A percentile compares a stretch with the other conserved stretches of the same genome.
Conservation (phyloP, 2,888 invertebrate genomes). For the Spodoptera littoralis region DNA sequence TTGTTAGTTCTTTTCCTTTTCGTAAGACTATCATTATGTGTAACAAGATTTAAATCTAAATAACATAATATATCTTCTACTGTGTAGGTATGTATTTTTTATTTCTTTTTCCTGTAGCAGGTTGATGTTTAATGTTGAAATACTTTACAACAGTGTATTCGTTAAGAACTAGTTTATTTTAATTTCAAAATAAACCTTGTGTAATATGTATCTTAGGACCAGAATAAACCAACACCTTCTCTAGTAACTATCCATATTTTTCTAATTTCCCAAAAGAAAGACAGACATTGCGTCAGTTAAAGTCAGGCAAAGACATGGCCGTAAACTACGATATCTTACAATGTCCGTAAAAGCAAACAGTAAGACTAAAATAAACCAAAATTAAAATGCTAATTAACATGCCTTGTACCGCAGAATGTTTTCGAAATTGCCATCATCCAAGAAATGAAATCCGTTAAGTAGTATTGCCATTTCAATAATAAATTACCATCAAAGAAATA, state of each 20-base stretch:
- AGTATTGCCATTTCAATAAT: conserved; percentile 5
- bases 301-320: too few species aligned
- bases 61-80: background rate
- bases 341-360: too few species aligned
- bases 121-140: background rate
- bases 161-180: too few species aligned
- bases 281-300: too few species aligned
- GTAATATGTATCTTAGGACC: too few species aligned
- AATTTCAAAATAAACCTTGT: too few species aligned
- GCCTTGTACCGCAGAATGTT: background rate
- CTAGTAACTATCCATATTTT: too few species aligned
- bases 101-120: conserved; percentile 3
- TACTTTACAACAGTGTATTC: background rate
- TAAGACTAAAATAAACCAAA: too few species aligned
- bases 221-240: too few species aligned
- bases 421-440: background rate
- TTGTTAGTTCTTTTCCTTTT: conserved; percentile 11
- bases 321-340: too few species aligned
- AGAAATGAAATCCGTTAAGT: background rate
- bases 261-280: too few species aligned
- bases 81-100: background rate
- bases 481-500: conserved; percentile 20
- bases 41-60: background rate
- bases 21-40: conserved; percentile 4
- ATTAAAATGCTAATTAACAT: too few species aligned